Evolutionary conservation across 1,140 invertebrate genomes (phyloP).

Genomic region (Drosophila rhopaloa): DNA sequence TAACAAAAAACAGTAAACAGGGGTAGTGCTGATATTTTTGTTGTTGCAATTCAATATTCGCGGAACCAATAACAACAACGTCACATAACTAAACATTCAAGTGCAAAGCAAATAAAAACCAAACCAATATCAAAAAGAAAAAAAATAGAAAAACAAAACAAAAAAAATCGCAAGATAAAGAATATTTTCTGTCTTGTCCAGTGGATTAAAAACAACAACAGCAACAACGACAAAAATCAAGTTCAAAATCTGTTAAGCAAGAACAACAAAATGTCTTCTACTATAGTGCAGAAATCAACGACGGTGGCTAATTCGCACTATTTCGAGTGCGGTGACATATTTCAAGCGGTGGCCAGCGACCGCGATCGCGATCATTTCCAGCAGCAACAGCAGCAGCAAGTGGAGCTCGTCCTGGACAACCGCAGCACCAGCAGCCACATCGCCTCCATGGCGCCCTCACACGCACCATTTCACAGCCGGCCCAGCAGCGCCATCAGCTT

Average conservation of each 20-base stretch:
- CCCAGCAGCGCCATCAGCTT: conserved; percentile 48
- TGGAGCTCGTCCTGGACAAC: conserved; percentile 42
- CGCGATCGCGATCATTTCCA: conserved; percentile 56
- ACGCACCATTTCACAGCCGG: conserved; percentile 78
- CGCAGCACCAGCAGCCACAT: conserved; percentile 48
- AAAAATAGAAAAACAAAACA: conserved; percentile 28
- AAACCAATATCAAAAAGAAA: too few relatives aligned
- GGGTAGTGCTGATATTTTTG: conserved; percentile 17
- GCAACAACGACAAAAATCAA: conserved; percentile 32
- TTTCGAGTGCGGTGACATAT: conserved; percentile 62
- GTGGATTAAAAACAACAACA: conserved; percentile 36
- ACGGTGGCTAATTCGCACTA: conserved; percentile 57
- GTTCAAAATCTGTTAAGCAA: conserved; percentile 34
- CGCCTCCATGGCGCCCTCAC: conserved; percentile 69
- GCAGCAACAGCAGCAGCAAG: conserved; percentile 47
- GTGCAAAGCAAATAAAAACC: conserved; percentile 55
- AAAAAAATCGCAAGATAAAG: conserved; percentile 39
- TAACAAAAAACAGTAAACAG: background rate
- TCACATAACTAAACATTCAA: conserved; percentile 38
- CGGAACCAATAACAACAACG: conserved; percentile 50
- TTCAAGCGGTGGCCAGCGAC: conserved; percentile 64
- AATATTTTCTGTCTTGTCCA: conserved; percentile 45
- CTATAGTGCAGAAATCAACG: conserved; percentile 64
- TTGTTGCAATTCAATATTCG: conserved; percentile 68
- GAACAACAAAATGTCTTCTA: conserved; percentile 59